A percentile compares a stretch with the other conserved stretches of the same genome.
phyloP scores from a whole-genome alignment of 2,888 invertebrate genomes.

The Tenthredo mesomela region DNA sequence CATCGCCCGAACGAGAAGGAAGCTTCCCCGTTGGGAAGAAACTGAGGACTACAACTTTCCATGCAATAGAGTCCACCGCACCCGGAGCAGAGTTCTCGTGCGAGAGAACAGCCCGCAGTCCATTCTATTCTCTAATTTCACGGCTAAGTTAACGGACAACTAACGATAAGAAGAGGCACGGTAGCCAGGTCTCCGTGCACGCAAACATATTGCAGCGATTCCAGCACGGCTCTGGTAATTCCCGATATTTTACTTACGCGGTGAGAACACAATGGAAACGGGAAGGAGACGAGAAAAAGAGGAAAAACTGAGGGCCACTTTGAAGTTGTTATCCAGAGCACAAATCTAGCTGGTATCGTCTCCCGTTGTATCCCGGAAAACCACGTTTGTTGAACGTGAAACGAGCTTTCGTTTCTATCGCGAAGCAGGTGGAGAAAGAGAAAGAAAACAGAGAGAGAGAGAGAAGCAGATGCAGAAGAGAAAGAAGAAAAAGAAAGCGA shows the following conservation, averaged over 20 bases:
- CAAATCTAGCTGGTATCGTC: not conserved
- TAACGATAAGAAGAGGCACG: not conserved
- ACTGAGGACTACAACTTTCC: not conserved
- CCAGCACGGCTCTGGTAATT: not conserved
- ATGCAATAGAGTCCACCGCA: not conserved
- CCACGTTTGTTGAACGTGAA: not conserved
- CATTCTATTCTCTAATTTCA: constrained; percentile 35
- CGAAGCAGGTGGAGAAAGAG: not conserved
- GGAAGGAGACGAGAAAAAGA: not conserved
- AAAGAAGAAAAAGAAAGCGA: not conserved
- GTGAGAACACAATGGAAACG: not conserved
- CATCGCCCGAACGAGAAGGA: not conserved
- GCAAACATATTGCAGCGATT: not conserved
- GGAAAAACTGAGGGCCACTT: not conserved
- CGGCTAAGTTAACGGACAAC: constrained; percentile 2
- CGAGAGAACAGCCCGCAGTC: not conserved
- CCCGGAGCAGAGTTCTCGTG: not conserved
- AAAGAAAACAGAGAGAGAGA: too few relatives aligned
- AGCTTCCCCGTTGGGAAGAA: not conserved
- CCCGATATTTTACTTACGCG: not conserved
- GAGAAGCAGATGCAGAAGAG: not conserved
- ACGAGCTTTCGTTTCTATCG: not conserved
- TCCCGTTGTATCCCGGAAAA: not conserved
- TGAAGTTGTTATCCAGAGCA: not conserved
- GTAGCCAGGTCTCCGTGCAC: not conserved